phyloP scores from a whole-genome alignment of 2,113 vertebrate genomes.

The Dunckerocampus dactyliophorus region DNA sequence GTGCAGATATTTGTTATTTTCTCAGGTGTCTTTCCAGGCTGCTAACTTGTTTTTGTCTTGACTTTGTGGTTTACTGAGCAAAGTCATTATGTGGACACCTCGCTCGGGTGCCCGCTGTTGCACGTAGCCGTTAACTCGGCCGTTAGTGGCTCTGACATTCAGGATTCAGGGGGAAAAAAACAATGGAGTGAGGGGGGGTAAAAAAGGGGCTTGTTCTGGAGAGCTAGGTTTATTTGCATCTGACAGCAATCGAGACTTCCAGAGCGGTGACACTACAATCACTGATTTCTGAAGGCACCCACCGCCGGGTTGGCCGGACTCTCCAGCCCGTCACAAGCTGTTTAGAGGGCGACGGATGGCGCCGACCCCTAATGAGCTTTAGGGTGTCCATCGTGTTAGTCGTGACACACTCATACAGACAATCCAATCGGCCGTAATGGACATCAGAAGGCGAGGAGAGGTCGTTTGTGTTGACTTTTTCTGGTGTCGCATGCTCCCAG shows the following conservation, averaged over 20 bases:
- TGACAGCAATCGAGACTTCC: slow-evolving; percentile 23
- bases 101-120: slow-evolving; percentile 10
- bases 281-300: slow-evolving; percentile 39
- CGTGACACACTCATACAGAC: slow-evolving; percentile 56
- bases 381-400: slow-evolving; percentile 41
- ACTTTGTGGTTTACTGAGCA: slow-evolving; percentile 12
- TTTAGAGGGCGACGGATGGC: slow-evolving; percentile 44
- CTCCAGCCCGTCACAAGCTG: slow-evolving; percentile 60
- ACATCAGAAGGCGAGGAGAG: slow-evolving; percentile 45
- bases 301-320: slow-evolving; percentile 31
- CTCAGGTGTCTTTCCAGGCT: slow-evolving; percentile 10
- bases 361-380: slow-evolving; percentile 59
- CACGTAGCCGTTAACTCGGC: neutral
- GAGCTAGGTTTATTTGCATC: slow-evolving; percentile 18
- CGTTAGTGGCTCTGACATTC: slow-evolving; percentile 27
- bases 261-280: slow-evolving; percentile 10
- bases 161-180: neutral
- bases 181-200: neutral
- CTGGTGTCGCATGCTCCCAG: slow-evolving; percentile 16
- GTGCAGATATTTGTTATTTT: neutral
- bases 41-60: slow-evolving; percentile 24
- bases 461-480: slow-evolving; percentile 14
- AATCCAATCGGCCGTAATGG: slow-evolving; percentile 57
- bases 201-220: slow-evolving; percentile 17
- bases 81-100: slow-evolving; percentile 10